Evolutionary conservation across 2,888 invertebrate genomes (phyloP), one percentile per base, ranked within the genome.

Genomic region (Phrixothrix hirtus): DNA sequence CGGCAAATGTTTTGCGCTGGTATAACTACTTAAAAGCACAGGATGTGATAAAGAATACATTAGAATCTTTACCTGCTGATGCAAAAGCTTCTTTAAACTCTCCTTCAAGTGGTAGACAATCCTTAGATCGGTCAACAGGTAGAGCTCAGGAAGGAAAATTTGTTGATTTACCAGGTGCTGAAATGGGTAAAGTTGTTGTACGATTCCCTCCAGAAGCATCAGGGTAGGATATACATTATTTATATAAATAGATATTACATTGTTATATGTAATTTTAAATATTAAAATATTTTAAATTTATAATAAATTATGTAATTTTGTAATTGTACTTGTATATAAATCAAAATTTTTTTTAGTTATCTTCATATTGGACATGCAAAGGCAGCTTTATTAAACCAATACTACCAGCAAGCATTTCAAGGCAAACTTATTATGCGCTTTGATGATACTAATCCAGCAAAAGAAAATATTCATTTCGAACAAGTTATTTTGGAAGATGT

Each of bases 171-270:
- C 96, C 96, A 0, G 93, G 92, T 43, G 99, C 98, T 17, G 94
- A 96, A 78, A 90, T 91, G 85, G 98, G 98, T 16, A 93, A 99
- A 78, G 97, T 99, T 42, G 85, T 99, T 16, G 98, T 99, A 0
- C 82, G 99, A 56, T 99, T 99, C 74, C 99, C 99, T n/a, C 99
- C 99, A 27, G 99, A 99, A 79, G 99, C 99, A 25, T 97, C 97
- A 63, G 99, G 96, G 81, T 94, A 75, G 69, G 74, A 16, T 27
- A 44, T 38, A 9, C 3, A 29, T 39, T 56, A n/a, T n/a, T n/a
- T n/a, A n/a, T n/a, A n/a, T n/a, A n/a, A n/a, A n/a, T n/a, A n/a
- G n/a, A n/a, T n/a, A n/a, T n/a, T n/a, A n/a, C n/a, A n/a, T n/a
- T n/a, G n/a, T n/a, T n/a, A n/a, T n/a, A n/a, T n/a, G n/a, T n/a